Evolutionary conservation across 2,797 vertebrate species (phyloP).

Genomic region (Pterois miles): DNA sequence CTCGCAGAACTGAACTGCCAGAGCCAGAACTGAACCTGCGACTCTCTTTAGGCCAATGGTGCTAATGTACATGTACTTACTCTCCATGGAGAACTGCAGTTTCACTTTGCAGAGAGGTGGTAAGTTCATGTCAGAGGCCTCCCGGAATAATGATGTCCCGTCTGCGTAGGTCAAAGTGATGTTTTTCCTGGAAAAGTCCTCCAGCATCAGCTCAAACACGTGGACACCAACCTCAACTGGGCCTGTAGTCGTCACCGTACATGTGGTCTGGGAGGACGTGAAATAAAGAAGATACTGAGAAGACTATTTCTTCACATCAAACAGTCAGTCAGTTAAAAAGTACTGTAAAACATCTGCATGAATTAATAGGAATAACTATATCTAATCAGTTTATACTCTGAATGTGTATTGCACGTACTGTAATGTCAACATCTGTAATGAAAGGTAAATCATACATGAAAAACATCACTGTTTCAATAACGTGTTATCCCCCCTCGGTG

Average conservation of each 20-base stretch:
- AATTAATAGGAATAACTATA: neutral
- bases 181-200: slow-evolving; percentile 63
- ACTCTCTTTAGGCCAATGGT: neutral
- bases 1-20: no score
- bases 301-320: neutral
- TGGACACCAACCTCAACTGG: slow-evolving; percentile 32
- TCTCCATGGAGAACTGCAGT: slow-evolving; percentile 75
- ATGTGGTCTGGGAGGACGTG: slow-evolving; percentile 38
- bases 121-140: neutral
- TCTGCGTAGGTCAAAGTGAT: slow-evolving; percentile 63
- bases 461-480: neutral
- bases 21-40: no score
- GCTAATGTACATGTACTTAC: slow-evolving; percentile 48
- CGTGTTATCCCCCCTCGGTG: no score
- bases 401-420: neutral
- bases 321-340: neutral
- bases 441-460: neutral
- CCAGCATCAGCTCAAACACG: slow-evolving; percentile 69
- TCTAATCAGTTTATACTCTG: neutral
- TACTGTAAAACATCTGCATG: neutral
- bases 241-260: slow-evolving; percentile 37
- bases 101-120: slow-evolving; percentile 66
- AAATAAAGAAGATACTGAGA: neutral
- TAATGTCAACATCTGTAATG: neutral
- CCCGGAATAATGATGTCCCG: neutral